phyloP scores from a whole-genome alignment of 2,113 vertebrate genomes.

The Nothobranchius furzeri region DNA sequence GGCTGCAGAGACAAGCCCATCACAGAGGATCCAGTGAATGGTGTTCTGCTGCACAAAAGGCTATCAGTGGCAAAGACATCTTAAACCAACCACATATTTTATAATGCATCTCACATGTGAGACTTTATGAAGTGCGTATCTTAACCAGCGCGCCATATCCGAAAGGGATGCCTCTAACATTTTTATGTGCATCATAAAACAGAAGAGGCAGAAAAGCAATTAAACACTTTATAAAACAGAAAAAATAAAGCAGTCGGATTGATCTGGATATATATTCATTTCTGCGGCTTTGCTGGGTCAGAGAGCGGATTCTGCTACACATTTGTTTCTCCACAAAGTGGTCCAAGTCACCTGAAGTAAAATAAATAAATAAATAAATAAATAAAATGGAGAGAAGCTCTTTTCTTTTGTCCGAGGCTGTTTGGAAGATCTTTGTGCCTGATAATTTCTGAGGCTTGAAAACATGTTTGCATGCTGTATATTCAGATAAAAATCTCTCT shows the following conservation, averaged over 20 bases:
- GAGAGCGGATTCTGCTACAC: constrained; percentile 26
- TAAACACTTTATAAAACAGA: constrained; percentile 10
- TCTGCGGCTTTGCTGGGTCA: constrained; percentile 42
- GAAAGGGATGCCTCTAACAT: constrained; percentile 1
- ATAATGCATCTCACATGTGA: constrained; percentile 39
- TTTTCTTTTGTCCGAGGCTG: constrained; percentile 27
- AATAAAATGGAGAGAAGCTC: constrained; percentile 25
- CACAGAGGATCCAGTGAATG: constrained; percentile 65
- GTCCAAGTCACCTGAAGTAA: constrained; percentile 43
- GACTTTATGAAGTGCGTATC: no score
- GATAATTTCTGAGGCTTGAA: constrained; percentile 44
- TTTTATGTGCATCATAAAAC: constrained; percentile 11
- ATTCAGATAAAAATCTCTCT: constrained; percentile 59
- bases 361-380: no score
- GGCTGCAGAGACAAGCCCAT: constrained; percentile 68
- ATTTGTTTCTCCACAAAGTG: constrained; percentile 18
- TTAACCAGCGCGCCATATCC: constrained; percentile 7
- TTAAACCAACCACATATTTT: constrained; percentile 51
- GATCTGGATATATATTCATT: constrained; percentile 2
- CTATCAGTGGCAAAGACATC: constrained; percentile 50
- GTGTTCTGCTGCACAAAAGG: constrained; percentile 52
- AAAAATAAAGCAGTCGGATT: constrained; percentile 12
- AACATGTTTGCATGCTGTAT: constrained; percentile 39
- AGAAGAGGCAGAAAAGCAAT: constrained; percentile 16
- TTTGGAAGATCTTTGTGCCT: constrained; percentile 46